Base-by-base conservation (phyloP, 2,113 vertebrate genomes). In the Syngnathus scovelli region DNA sequence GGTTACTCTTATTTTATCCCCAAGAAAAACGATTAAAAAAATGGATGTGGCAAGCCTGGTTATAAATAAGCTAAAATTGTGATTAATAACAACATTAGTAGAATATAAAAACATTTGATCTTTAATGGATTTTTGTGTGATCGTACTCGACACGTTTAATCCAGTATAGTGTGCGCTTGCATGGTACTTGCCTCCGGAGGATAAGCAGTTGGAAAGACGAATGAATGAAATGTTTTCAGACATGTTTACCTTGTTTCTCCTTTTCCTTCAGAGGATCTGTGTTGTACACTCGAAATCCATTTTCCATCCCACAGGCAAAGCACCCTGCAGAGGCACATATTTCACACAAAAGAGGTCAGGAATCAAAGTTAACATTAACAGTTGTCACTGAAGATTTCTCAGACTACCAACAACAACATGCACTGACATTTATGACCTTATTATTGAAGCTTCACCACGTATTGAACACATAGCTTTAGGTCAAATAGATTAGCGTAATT, bases 221-320 rank as follows among this genome's bases (percentile, higher is more conserved):
- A 33, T 3, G 27, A 33, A 33, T 52, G 19, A 52, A 52, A 21
- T 52, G 6, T 27, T 16, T 58, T 5, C 21, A 27, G 5, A 10
- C 6, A 62, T 62, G 16, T 7, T 23, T 27, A 98, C 97, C 97
- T 96, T 99, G 97, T 71, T 98, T 99, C 83, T 99, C 97, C 78
- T 99, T 99, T 80, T 99, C 97, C 89, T 99, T 99, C 44, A 99
- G 94, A 7, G 97, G 97, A 79, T 99, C 97, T 19, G 97, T 96
- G 88, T 99, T 99, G 86, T 99, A 99, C 58, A 99, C 97, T 81
- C 97, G 91, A 78, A 99, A 99, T 82, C 97, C 97, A 82, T 96
- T 98, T 84, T 99, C 97, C 96, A 98, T 99, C 39, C 97, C 97
- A 90, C 97, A 99, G 4, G 97, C 96, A 88, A 99, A 99, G 88